Evolutionary conservation across 2,797 vertebrate species (phyloP).

Genomic region (Neopelma chrysocephalum): DNA sequence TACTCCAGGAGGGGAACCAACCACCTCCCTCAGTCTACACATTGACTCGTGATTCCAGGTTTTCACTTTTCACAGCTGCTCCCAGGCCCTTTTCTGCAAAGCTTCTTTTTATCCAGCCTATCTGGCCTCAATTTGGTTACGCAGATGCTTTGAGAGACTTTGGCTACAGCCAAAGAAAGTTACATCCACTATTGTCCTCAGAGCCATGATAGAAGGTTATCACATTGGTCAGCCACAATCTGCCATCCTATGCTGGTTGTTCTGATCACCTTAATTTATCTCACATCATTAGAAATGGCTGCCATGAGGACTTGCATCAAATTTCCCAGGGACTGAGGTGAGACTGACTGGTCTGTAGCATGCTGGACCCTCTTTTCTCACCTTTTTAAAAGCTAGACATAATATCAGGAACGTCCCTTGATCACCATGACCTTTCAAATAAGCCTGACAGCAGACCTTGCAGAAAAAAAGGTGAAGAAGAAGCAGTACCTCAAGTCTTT

Average conservation of each 20-base stretch:
- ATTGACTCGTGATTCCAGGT: background rate
- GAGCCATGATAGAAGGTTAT: background rate
- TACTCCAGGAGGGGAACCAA: background rate
- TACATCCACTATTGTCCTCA: background rate
- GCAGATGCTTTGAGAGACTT: background rate
- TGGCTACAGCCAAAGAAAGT: background rate
- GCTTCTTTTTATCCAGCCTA: background rate
- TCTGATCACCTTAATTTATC: background rate
- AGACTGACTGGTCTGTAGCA: background rate
- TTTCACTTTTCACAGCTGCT: background rate
- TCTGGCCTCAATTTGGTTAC: background rate
- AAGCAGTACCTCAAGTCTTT: background rate
- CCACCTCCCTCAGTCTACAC: background rate
- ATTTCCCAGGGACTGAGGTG: background rate
- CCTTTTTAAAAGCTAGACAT: background rate
- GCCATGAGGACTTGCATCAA: background rate
- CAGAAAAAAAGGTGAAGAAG: background rate
- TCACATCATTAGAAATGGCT: background rate
- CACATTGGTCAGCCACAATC: background rate
- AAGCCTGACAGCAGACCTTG: background rate
- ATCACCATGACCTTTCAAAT: background rate
- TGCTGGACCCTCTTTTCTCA: background rate
- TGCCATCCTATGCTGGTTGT: background rate
- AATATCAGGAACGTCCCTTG: background rate
- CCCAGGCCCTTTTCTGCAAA: background rate